Percentiles rank a stretch among this genome's conserved stretches.
Conservation (phyloP, 2,797 vertebrate genomes). For the Champsocephalus esox region DNA sequence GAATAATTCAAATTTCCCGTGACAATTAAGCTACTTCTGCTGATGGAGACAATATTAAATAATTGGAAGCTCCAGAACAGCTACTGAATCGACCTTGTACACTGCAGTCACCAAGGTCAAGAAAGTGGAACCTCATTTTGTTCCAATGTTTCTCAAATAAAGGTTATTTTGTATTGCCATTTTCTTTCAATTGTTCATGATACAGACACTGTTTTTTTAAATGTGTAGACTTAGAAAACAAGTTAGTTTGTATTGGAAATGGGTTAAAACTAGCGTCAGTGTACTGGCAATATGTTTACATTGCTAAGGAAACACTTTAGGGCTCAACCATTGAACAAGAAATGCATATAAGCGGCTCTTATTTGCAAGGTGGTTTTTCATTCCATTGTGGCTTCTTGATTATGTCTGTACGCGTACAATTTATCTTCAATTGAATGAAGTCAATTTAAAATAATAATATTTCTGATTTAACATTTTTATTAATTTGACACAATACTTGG, state of each 20-base stretch:
- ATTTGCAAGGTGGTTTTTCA: not conserved
- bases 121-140: not conserved
- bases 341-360: no score
- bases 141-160: not conserved
- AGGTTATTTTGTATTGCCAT: not conserved
- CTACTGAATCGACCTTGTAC: not conserved
- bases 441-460: not conserved
- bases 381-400: no score
- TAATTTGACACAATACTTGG: not conserved
- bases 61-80: conserved; percentile 1
- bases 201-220: no score
- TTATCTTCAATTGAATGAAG: not conserved
- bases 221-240: not conserved
- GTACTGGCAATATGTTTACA: not conserved
- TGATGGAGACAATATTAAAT: not conserved
- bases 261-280: not conserved
- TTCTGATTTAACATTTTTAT: not conserved
- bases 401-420: no score
- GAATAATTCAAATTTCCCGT: not conserved
- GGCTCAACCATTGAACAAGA: not conserved
- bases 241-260: not conserved
- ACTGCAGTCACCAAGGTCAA: not conserved
- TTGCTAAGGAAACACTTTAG: not conserved
- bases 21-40: not conserved
- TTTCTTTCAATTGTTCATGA: no score